Evolutionary conservation across 2,797 vertebrate species (phyloP).

Genomic region (Lophius americanus): DNA sequence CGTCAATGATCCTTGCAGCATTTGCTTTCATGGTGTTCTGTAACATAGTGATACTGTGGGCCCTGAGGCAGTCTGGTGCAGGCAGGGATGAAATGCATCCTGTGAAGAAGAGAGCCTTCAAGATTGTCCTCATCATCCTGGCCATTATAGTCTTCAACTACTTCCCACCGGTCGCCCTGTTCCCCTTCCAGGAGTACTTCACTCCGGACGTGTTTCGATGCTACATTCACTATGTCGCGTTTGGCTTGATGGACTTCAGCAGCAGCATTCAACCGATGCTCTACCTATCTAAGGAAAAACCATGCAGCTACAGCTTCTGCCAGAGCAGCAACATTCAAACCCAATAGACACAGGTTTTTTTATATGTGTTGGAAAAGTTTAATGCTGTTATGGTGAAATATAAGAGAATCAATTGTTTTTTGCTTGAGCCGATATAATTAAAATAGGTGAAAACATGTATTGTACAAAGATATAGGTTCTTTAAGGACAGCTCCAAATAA

Average conservation of each 20-base stretch:
- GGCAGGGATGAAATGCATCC: slow-evolving; percentile 81
- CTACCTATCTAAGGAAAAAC: slow-evolving; percentile 77
- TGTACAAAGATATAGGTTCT: neutral
- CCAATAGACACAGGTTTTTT: neutral
- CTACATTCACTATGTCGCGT: slow-evolving; percentile 79
- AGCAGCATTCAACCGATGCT: slow-evolving; percentile 84
- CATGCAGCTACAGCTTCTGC: slow-evolving; percentile 41
- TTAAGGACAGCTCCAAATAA: neutral
- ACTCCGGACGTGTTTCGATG: slow-evolving; percentile 68
- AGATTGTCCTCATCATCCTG: slow-evolving; percentile 82
- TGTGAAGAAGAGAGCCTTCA: slow-evolving; percentile 83
- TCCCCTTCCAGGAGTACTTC: slow-evolving; percentile 80
- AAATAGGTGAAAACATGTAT: slow-evolving; percentile 4
- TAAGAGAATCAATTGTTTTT: neutral
- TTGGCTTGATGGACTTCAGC: slow-evolving; percentile 84
- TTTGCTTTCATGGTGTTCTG: slow-evolving; percentile 85
- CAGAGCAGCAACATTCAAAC: neutral
- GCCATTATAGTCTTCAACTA: slow-evolving; percentile 84
- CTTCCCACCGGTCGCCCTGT: slow-evolving; percentile 80
- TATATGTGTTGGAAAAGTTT: neutral
- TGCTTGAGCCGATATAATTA: neutral
- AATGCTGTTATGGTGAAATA: slow-evolving; percentile 1
- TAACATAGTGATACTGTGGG: slow-evolving; percentile 78
- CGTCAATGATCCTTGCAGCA: slow-evolving; percentile 67
- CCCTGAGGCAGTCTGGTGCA: slow-evolving; percentile 64